Base-by-base conservation (phyloP, 1,140 invertebrate species). In the Psix sp. region DNA sequence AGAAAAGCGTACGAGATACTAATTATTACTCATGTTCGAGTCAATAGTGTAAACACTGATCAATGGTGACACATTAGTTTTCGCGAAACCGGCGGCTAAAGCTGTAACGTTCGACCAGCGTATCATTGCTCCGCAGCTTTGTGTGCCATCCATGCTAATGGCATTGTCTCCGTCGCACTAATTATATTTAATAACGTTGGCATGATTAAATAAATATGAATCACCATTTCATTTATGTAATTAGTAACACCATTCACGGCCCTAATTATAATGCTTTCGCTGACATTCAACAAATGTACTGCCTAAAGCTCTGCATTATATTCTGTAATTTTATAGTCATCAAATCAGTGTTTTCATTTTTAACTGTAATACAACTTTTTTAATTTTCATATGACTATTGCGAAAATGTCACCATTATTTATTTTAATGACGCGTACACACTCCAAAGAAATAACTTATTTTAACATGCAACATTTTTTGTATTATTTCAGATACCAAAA, bases 161-260 rank as follows among this genome's bases (percentile, higher is more conserved):
- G 49, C 45, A 52, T 59, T 63, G 59, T 72, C 45, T 57, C 51
- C 26, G 54, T 65, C 51, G 52, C 65, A 65, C 59, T 59, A 72
- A 72, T 72, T 72, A 54, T 40, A 40, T 46, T 52, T 65, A 54
- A 65, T 59, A 48, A 17, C 29, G 10, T 18, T 38, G 45, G 15
- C 11, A 45, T 65, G 65, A 65, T 72, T 59, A 59, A 72, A 72
- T 72, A 72, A 71, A 63, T 71, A 63, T 71, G 51, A 71, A 63
- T 71, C 51, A 63, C n/a, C n/a, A n/a, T 63, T 51, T 45, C 66
- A 54, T 54, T 45, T 24, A 33, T 35, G 13, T 38, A 9, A 52
- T 51, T 49, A 38, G 54, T 52, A 29, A 52, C 46, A 6, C 6
- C 42, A 45, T 29, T 42, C 15, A 15, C 17, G 10, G 18, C 17